phyloP scores from a whole-genome alignment of 2,888 invertebrate genomes.

The Torymus tubicola region DNA sequence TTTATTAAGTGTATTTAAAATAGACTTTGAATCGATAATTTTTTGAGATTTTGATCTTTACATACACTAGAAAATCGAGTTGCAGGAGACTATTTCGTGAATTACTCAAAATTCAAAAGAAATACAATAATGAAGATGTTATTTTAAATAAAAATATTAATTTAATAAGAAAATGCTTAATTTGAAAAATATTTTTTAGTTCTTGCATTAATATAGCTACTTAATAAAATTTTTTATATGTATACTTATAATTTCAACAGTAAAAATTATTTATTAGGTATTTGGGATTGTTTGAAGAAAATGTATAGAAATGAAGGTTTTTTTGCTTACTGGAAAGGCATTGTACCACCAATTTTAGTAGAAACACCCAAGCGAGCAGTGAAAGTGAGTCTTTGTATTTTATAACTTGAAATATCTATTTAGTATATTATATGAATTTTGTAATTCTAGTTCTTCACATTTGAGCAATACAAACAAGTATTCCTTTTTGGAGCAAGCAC shows the following conservation, averaged over 20 bases:
- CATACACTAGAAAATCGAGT: too few species aligned
- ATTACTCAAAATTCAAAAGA: too few species aligned
- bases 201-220: too few species aligned
- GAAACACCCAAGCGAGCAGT: conserved; percentile 97
- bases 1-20: not conserved
- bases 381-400: conserved; percentile 79
- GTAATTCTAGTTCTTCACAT: conserved; percentile 86
- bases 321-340: conserved; percentile 94
- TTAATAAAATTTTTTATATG: too few species aligned
- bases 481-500: conserved; percentile 87
- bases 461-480: conserved; percentile 93
- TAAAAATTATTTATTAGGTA: conserved; percentile 80
- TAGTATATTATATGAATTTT: conserved; percentile 8
- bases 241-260: too few species aligned
- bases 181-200: too few species aligned
- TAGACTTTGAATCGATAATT: conserved; percentile 5
- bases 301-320: conserved; percentile 92
- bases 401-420: conserved; percentile 3
- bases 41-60: not conserved
- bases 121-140: too few species aligned
- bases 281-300: conserved; percentile 91
- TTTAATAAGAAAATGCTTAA: too few species aligned
- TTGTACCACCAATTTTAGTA: conserved; percentile 93
- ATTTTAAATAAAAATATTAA: too few species aligned
- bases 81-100: too few species aligned